These are phyloP conservation scores for Ophthalmolycus amberensis DNA, from an alignment of 2,113 vertebrate species.

Conservation along the genomic window DNA sequence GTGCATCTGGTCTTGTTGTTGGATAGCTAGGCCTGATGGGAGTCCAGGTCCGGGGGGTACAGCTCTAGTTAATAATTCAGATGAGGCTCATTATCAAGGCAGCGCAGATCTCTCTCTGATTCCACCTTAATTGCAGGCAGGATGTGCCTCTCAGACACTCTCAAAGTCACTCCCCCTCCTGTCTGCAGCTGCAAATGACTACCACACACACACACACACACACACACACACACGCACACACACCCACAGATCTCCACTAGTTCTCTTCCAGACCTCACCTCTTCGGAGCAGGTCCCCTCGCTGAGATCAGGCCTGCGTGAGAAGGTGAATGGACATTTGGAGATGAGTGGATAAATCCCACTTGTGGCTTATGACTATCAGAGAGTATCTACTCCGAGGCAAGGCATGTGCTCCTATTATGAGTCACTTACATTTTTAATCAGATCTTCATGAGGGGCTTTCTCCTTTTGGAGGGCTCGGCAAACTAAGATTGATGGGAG, in stretches of 20 bases:
- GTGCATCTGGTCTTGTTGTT: conserved; percentile 66
- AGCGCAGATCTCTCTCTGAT: conserved; percentile 88
- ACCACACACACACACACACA: conserved; percentile 37
- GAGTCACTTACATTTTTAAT: conserved; percentile 83
- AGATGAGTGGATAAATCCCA: conserved; percentile 64
- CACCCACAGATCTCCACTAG: conserved; percentile 12
- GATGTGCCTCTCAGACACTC: conserved; percentile 78
- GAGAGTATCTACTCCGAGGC: conserved; percentile 49
- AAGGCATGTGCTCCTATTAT: conserved; percentile 69
- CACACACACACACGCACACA: conserved; percentile 5
- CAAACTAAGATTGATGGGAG: conserved; percentile 79
- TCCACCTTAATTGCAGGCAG: conserved; percentile 89
- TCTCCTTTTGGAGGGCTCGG: conserved; percentile 66
- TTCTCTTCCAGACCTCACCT: conserved; percentile 41
- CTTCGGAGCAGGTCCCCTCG: conserved; percentile 30
- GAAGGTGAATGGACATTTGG: conserved; percentile 57
- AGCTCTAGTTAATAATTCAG: conserved; percentile 89
- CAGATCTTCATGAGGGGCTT: conserved; percentile 74
- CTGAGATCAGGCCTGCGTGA: conserved; percentile 20
- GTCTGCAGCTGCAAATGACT: conserved; percentile 69
- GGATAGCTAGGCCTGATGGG: conserved; percentile 75
- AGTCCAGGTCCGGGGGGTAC: conserved; percentile 84
- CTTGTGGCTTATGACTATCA: conserved; percentile 42
- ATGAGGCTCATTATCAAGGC: conserved; percentile 88
- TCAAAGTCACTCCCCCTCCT: conserved; percentile 65